Base-by-base conservation (phyloP, 2,888 invertebrate species). In the Amblyjoppa fuscipennis region DNA sequence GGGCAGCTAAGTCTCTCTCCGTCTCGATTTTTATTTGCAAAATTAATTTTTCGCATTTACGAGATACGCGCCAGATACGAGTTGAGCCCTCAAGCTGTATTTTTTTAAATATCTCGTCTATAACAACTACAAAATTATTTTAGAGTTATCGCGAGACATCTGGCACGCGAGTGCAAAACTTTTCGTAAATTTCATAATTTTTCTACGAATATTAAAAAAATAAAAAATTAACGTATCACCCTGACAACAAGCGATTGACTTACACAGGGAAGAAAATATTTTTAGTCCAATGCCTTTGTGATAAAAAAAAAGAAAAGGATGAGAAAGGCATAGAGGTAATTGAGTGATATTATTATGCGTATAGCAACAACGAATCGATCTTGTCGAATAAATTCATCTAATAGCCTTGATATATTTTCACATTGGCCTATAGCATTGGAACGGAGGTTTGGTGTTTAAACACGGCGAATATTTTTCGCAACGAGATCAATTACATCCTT, bases 301-400 rank as follows among this genome's bases (percentile, higher is more conserved):
- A 88, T 87, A 86, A 83, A 45, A 64, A 61, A 68, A 66, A 45
- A 74, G 66, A 25, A 70, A 81, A 68, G 56, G 79, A 64, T 79
- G 25, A 82, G 59, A 71, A 45, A 66, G 79, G 70, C 66, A 78
- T 64, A 45, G 77, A 34, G 69, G 49, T 81, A 74, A 69, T 83
- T 80, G 77, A 82, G 53, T 85, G 75, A 82, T 87, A 83, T 85
- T 81, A 70, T 87, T 77, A 81, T 78, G 64, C 84, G 83, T 86
- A 83, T 83, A 89, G 59, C 85, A 85, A 91, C 92, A 92, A 91
- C 92, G 92, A 92, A 91, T 84, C 59, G 28, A 88, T 89, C 80
- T 86, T 78, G 59, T 83, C 79, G 88, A 89, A 88, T 88, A 85
- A 87, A 88, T 81, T 68, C 68, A 86, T 87, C 83, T 73, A 86